Base-by-base conservation (phyloP, 2,113 vertebrate species). In the Notothenia rossii region DNA sequence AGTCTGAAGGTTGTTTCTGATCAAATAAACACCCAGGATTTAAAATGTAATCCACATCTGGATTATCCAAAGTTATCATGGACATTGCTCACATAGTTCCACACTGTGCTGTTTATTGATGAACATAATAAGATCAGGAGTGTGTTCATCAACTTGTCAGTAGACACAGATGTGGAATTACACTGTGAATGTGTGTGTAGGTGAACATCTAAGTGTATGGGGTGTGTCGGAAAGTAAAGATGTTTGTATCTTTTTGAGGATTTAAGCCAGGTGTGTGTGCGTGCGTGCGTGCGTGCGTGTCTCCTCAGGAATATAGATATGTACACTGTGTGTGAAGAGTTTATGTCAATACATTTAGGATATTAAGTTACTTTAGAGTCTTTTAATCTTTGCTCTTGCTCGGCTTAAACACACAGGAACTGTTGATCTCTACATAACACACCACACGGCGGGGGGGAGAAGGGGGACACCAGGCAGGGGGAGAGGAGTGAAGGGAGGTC, bases 261-360 rank as follows among this genome's bases (percentile, higher is more conserved):
- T 13, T 53, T 33, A 71, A 59, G 14, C 9, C 5, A 29, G 17
- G 48, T 43, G 13, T 72, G 46, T 33, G 67, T 69, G 51, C 1
- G 7, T 60, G 59, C 46, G 58, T 1, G 53, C 0, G 7, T 49
- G 74, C 7, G 48, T 54, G 54, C 25, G 54, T 56, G 22, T 84
- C 75, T 85, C 58, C 69, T 69, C 72, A 62, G 64, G 75, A 79
- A 75, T 66, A 84, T 25, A 74, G 25, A 84, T 86, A 86, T 73
- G 75, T 56, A 43, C 51, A 2, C 75, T 25, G 75, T 65, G 75
- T 64, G 79, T 46, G 10, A 78, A 76, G 81, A 71, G 84, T 88
- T 90, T 48, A 85, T 85, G 85, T 87, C 79, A 89, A 86, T 51
- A 87, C 72, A 64, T 84, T 70, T 48, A 45, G 29, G 70, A 67